phyloP scores from a whole-genome alignment of 2,888 invertebrate genomes.

The Acanthosepion lycidas region DNA sequence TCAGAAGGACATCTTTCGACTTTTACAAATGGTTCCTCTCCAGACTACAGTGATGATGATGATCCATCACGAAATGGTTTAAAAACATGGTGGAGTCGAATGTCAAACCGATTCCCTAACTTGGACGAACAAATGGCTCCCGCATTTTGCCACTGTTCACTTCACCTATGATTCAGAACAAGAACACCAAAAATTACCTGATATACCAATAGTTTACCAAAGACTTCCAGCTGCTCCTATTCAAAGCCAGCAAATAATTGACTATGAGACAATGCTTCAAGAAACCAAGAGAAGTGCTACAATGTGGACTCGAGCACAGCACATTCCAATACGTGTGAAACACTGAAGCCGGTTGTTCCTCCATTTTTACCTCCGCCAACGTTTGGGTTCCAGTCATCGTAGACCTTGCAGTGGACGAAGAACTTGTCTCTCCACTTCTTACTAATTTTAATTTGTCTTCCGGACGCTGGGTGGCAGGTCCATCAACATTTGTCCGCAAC shows the following conservation, averaged over 20 bases:
- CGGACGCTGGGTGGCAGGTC: conserved; percentile 53
- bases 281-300: conserved; percentile 70
- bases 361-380: conserved; percentile 72
- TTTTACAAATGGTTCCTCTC: conserved; percentile 55
- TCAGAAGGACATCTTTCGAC: too few relatives aligned
- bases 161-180: neutral
- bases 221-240: neutral
- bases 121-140: conserved; percentile 68
- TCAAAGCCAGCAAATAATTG: conserved; percentile 43
- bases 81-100: conserved; percentile 73
- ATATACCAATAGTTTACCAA: conserved; percentile 21
- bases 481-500: conserved; percentile 62
- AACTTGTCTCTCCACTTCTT: conserved; percentile 37
- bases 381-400: conserved; percentile 60
- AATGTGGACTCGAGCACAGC: conserved; percentile 68
- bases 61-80: conserved; percentile 68
- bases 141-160: neutral
- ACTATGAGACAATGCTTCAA: conserved; percentile 65
- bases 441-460: neutral
- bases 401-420: conserved; percentile 37
- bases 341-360: conserved; percentile 71
- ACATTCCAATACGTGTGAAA: conserved; percentile 67
- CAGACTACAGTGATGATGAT: conserved; percentile 59
- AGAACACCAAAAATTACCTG: neutral
- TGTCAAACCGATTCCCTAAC: conserved; percentile 72